phyloP scores from a whole-genome alignment of 1,140 invertebrate species.

The Luehdorfia chinensis region DNA sequence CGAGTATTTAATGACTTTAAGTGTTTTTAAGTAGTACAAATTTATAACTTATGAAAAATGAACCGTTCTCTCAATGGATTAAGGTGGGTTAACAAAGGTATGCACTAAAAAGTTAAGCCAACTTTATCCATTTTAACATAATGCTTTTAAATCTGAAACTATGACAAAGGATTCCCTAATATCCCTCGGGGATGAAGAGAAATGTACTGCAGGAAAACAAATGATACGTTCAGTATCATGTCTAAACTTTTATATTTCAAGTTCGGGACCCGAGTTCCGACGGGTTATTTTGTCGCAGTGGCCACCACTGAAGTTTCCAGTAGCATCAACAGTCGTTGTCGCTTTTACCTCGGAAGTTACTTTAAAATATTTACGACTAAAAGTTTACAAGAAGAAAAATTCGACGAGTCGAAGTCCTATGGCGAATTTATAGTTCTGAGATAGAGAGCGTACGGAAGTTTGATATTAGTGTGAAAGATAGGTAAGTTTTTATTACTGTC shows the following conservation, averaged over 20 bases:
- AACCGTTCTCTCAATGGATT: no score
- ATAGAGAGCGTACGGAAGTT: conserved; percentile 45
- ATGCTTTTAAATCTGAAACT: conserved; percentile 32
- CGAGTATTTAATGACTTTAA: no score
- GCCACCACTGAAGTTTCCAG: conserved; percentile 51
- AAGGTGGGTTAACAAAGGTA: conserved; percentile 2
- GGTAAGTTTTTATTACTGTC: conserved; percentile 50
- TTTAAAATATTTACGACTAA: conserved; percentile 71
- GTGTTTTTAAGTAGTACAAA: no score
- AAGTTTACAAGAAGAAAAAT: conserved; percentile 56
- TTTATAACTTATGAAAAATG: no score
- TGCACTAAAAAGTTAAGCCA: conserved; percentile 11
- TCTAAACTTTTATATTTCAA: conserved; percentile 63
- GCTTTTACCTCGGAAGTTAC: conserved; percentile 59
- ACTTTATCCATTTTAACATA: conserved; percentile 16
- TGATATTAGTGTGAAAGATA: conserved; percentile 41
- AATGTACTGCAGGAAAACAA: conserved; percentile 52
- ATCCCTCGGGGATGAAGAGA: conserved; percentile 31
- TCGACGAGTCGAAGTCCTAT: conserved; percentile 41
- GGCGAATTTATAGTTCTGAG: conserved; percentile 56
- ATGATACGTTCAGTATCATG: conserved; percentile 35
- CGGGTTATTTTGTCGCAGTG: conserved; percentile 58
- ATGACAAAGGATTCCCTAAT: conserved; percentile 37
- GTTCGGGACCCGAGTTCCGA: conserved; percentile 42
- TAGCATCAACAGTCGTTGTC: conserved; percentile 61